Conservation (phyloP, 2,888 invertebrate species). For the Hemistola chrysoprasaria region DNA sequence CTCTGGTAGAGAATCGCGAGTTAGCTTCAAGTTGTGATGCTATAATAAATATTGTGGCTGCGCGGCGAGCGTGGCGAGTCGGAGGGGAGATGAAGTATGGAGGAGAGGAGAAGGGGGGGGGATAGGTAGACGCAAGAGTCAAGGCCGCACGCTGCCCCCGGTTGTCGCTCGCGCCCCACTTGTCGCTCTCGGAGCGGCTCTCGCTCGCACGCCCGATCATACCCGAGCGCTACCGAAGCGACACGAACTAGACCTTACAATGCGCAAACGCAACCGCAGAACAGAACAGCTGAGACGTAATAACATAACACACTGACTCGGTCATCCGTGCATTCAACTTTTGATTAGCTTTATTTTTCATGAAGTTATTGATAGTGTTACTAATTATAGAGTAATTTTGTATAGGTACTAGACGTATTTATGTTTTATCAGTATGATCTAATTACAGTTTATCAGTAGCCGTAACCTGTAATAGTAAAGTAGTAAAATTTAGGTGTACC, state of each 20-base stretch:
- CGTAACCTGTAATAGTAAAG: too few species aligned
- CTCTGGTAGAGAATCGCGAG: conserved; percentile 72
- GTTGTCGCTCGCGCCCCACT: conserved; percentile 88
- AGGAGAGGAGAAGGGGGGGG: conserved; percentile 40
- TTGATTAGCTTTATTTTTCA: conserved; percentile 80
- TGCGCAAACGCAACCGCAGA: conserved; percentile 67
- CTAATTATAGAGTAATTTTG: conserved; percentile 28
- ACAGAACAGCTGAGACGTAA: conserved; percentile 80
- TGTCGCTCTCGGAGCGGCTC: conserved; percentile 63
- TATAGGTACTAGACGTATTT: conserved; percentile 2
- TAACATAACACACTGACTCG: conserved; percentile 82
- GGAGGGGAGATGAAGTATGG: conserved; percentile 34
- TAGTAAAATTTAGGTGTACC: not conserved
- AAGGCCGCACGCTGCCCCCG: conserved; percentile 89
- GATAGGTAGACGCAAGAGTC: conserved; percentile 78
- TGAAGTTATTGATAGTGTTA: conserved; percentile 53
- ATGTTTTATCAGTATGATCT: too few species aligned
- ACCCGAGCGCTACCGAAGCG: conserved; percentile 58
- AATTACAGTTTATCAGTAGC: too few species aligned
- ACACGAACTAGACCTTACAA: conserved; percentile 79
- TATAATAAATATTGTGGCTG: conserved; percentile 81
- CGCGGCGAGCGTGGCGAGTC: conserved; percentile 61
- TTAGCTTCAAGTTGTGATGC: conserved; percentile 75
- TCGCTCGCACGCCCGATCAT: conserved; percentile 58
- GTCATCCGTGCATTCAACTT: conserved; percentile 82